Base-by-base conservation (phyloP, 2,888 invertebrate species). In the Xanthia icteritia region DNA sequence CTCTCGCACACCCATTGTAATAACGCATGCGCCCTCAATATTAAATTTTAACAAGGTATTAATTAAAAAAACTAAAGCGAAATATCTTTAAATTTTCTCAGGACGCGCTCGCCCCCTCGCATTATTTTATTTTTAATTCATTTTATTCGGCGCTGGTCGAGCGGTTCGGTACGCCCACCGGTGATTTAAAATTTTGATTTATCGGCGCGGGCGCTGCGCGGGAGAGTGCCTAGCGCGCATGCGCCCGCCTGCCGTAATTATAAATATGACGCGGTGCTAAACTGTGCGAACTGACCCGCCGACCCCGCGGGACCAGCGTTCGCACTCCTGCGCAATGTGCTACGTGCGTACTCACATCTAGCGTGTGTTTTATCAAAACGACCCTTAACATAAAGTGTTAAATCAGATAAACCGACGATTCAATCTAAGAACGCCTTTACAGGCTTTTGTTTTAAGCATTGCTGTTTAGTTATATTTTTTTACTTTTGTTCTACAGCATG, bases 141-240 rank as follows among this genome's bases (percentile, higher is more conserved):
- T 96, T 96, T 96, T 96, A 96, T 96, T 96, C 95, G 95, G 95
- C 93, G 95, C 93, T 94, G 95, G 94, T 89, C 92, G 94, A 94
- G 94, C 95, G 94, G 92, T 84, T 89, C 86, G 95, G 89, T 87
- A 92, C 96, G 96, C 96, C 96, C 96, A 96, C 94, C 96, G 95
- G 96, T 96, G 96, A 96, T 96, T 96, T 96, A 96, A 96, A 96
- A 96, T 95, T 96, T 96, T 96, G 96, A 96, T 96, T 96, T 96
- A 96, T 96, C 94, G 96, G 92, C 92, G 93, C 91, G 90, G 88
- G 92, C 92, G 92, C 92, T 89, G 92, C 92, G 91, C 93, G 91
- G 92, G 91, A 92, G 92, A 92, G 93, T 90, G 91, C 91, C 92
- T 90, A 90, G 91, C 90, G 92, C 90, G 92, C 92, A 89, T 89